Evolutionary conservation across 2,888 invertebrate genomes (phyloP).

Genomic region (Serrognathus titanus): DNA sequence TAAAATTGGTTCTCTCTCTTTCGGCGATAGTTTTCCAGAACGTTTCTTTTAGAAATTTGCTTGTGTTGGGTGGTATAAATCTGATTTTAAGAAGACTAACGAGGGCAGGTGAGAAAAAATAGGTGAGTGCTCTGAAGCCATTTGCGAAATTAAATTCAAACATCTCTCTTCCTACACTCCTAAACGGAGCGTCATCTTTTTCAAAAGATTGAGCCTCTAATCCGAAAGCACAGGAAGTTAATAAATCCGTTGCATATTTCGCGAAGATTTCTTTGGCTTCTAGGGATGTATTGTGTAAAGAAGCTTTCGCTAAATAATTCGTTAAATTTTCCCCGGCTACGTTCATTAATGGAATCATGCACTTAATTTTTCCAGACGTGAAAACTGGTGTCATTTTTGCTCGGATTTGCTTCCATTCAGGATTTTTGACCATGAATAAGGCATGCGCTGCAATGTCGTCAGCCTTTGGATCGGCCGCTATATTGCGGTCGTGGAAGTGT

Average conservation of each 20-base stretch:
- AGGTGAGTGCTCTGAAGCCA: constrained; percentile 23
- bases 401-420: constrained; percentile 54
- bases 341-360: constrained; percentile 51
- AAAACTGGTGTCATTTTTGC: constrained; percentile 54
- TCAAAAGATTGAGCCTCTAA: constrained; percentile 41
- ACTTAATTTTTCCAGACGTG: constrained; percentile 54
- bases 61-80: constrained; percentile 10
- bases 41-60: constrained; percentile 9
- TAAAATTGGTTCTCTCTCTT: constrained; percentile 20
- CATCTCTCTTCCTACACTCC: constrained; percentile 37
- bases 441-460: constrained; percentile 46
- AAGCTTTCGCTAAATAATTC: constrained; percentile 4
- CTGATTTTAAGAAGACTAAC: constrained; percentile 16
- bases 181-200: constrained; percentile 38
- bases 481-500: constrained; percentile 50
- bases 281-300: constrained; percentile 2
- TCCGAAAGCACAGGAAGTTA: constrained; percentile 46
- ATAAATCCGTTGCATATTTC: constrained; percentile 46
- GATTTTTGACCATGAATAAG: constrained; percentile 49
- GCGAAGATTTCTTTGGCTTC: constrained; percentile 33
- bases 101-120: constrained; percentile 23
- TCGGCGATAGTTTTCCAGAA: constrained; percentile 14
- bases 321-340: constrained; percentile 35
- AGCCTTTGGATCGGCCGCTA: constrained; percentile 43
- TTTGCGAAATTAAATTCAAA: constrained; percentile 30